phyloP scores from a whole-genome alignment of 2,888 invertebrate species.

The Zele albiditarsus region DNA sequence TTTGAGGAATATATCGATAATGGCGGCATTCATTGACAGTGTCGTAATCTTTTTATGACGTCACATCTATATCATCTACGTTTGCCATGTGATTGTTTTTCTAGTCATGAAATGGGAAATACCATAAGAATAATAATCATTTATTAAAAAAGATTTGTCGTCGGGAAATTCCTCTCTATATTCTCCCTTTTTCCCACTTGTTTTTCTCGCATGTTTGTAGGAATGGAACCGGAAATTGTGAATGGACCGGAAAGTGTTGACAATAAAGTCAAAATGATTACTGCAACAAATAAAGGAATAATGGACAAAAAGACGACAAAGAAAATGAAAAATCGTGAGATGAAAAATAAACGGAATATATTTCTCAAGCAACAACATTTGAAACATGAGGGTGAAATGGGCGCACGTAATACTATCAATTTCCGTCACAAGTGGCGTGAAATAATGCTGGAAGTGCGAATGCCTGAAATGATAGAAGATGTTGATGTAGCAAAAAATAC shows the following conservation, averaged over 20 bases:
- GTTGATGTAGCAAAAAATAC: constrained; percentile 71
- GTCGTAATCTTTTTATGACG: constrained; percentile 25
- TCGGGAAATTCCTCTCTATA: no score
- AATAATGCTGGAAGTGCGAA: constrained; percentile 67
- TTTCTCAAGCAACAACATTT: constrained; percentile 65
- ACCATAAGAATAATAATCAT: not conserved
- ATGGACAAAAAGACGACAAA: constrained; percentile 10
- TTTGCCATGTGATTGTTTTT: not conserved
- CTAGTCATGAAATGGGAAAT: no score
- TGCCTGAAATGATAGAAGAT: constrained; percentile 70
- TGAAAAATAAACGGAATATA: constrained; percentile 57
- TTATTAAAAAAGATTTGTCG: no score
- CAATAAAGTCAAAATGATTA: not conserved
- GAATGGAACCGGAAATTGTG: not conserved
- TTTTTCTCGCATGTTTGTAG: not conserved
- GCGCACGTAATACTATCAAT: constrained; percentile 63
- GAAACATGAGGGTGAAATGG: constrained; percentile 69
- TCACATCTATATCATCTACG: not conserved
- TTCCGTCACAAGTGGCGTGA: constrained; percentile 70
- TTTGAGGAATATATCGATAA: constrained; percentile 10
- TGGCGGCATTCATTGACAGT: constrained; percentile 13
- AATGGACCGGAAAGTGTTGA: not conserved
- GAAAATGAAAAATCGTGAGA: constrained; percentile 55
- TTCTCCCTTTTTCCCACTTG: not conserved
- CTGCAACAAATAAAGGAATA: not conserved